phyloP scores from a whole-genome alignment of 1,140 invertebrate species.

The Matsumurasca onukii region DNA sequence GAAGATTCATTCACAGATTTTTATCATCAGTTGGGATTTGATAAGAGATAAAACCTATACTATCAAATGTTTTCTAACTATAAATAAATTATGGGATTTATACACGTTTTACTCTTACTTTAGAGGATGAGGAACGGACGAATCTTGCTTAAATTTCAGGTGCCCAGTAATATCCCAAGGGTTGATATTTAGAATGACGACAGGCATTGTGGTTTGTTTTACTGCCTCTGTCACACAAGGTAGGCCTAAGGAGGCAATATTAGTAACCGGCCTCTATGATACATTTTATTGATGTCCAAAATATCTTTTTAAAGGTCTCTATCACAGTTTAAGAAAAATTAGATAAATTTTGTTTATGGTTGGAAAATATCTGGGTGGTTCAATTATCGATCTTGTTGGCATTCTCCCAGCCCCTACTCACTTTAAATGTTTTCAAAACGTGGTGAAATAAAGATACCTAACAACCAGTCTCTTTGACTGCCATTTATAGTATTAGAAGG shows the following conservation, averaged over 20 bases:
- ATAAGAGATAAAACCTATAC: conserved; percentile 35
- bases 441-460: conserved; percentile 42
- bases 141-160: conserved; percentile 37
- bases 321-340: conserved; percentile 33
- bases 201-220: conserved; percentile 32
- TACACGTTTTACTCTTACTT: conserved; percentile 34
- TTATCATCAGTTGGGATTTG: conserved; percentile 38
- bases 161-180: conserved; percentile 32
- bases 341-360: conserved; percentile 39
- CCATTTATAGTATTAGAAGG: neutral
- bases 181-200: conserved; percentile 25
- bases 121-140: conserved; percentile 36
- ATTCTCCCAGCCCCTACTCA: conserved; percentile 46
- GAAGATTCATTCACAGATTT: conserved; percentile 38
- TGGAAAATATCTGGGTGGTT: conserved; percentile 39
- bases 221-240: neutral
- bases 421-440: conserved; percentile 40
- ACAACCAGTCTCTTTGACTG: conserved; percentile 30
- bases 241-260: neutral
- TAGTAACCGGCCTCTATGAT: conserved; percentile 14
- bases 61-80: conserved; percentile 37
- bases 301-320: conserved; percentile 35
- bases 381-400: conserved; percentile 44
- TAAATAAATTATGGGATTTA: conserved; percentile 10
- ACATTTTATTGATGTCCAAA: conserved; percentile 36